A percentile compares a stretch with the other conserved stretches of the same genome.
Evolutionary conservation across 1,140 invertebrate species (phyloP).

Genomic region (Scaptomyza pallida): DNA sequence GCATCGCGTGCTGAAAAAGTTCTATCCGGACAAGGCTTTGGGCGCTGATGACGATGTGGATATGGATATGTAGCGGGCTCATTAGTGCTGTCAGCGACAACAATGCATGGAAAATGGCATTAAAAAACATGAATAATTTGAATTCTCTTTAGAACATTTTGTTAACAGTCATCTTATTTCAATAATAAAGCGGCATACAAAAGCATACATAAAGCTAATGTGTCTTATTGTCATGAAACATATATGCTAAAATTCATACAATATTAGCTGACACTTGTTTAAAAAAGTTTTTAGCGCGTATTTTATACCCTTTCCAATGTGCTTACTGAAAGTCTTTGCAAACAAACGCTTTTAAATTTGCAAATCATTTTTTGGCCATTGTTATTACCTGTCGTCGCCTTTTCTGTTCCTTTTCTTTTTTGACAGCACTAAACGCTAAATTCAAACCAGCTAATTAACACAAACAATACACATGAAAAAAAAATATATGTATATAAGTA

Average conservation of each 20-base stretch:
- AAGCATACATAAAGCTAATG: conserved; percentile 39
- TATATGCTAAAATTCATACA: not conserved
- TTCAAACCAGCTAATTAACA: conserved; percentile 70
- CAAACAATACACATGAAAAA: conserved; percentile 19
- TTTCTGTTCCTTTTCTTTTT: conserved; percentile 21
- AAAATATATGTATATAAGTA: conserved; percentile 24
- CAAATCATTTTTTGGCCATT: conserved; percentile 12
- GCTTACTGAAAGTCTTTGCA: not conserved
- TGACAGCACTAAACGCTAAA: conserved; percentile 74
- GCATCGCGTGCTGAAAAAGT: conserved; percentile 66
- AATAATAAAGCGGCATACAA: conserved; percentile 37
- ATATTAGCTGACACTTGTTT: conserved; percentile 27
- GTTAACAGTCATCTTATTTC: conserved; percentile 19
- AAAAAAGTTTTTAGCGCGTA: too few species aligned
- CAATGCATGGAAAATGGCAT: conserved; percentile 18
- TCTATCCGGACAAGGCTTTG: conserved; percentile 69
- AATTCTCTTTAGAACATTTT: not conserved
- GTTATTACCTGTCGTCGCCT: conserved; percentile 44
- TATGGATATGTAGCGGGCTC: conserved; percentile 11
- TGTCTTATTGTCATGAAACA: conserved; percentile 27
- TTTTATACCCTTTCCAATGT: too few species aligned
- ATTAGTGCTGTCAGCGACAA: conserved; percentile 12
- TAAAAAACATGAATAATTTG: conserved; percentile 24
- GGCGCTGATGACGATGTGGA: conserved; percentile 36
- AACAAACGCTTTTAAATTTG: not conserved